Percentiles rank a stretch among this genome's conserved stretches.
Evolutionary conservation across 53 echinoderm and acorn worm species (phyloP).

Genomic region (Mesocentrotus franciscanus): DNA sequence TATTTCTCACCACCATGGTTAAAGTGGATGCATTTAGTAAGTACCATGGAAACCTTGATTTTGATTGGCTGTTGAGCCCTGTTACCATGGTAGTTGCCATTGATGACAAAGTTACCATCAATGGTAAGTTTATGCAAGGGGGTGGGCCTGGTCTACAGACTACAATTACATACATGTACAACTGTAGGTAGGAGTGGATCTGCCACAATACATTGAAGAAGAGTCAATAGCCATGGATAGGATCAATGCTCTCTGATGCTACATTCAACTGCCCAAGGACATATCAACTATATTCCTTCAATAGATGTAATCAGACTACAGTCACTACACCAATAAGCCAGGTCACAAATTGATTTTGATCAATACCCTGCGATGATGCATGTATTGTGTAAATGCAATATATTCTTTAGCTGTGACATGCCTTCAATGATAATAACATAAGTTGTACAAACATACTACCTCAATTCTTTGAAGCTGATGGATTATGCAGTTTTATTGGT

Average conservation of each 20-base stretch:
- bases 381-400: slow-evolving; percentile 22
- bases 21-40: neutral
- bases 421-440: neutral
- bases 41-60: no score
- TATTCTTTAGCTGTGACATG: neutral
- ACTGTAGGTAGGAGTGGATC: neutral
- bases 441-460: neutral
- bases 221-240: slow-evolving; percentile 1
- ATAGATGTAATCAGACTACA: slow-evolving; percentile 28
- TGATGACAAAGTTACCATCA: no score
- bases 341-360: slow-evolving; percentile 18
- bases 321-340: slow-evolving; percentile 8
- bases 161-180: neutral
- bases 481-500: slow-evolving; percentile 1
- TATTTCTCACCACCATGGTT: neutral
- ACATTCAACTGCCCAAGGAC: slow-evolving; percentile 39
- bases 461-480: neutral
- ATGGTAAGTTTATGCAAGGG: no score
- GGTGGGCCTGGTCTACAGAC: neutral
- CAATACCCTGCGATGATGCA: slow-evolving; percentile 21
- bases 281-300: slow-evolving; percentile 27
- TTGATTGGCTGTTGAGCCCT: no score
- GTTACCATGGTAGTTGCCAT: no score
- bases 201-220: neutral
- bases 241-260: neutral